A percentile compares a stretch with the other conserved stretches of the same genome.
Evolutionary conservation across 2,888 invertebrate species (phyloP).

Genomic region (Spialia ferax): DNA sequence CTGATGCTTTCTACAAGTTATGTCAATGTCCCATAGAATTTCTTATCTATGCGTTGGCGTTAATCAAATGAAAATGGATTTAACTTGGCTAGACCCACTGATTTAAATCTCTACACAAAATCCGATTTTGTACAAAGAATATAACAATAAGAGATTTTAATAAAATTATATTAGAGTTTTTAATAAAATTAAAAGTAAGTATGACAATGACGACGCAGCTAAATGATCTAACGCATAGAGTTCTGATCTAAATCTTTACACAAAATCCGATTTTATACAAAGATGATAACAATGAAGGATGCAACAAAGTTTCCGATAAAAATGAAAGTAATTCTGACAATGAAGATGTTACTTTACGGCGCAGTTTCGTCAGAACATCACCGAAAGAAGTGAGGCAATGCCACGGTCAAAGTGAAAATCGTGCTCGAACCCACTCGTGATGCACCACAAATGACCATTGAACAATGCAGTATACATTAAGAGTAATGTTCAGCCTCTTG

Average conservation of each 20-base stretch:
- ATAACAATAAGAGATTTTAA: neutral
- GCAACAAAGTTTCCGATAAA: neutral
- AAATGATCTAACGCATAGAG: neutral
- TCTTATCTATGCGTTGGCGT: no score
- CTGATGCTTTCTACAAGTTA: no score
- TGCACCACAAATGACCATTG: slow-evolving; percentile 68
- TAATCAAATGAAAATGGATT: no score
- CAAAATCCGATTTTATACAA: neutral
- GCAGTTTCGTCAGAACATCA: slow-evolving; percentile 60
- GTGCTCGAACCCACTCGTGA: slow-evolving; percentile 72
- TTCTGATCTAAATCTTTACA: neutral
- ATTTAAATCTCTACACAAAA: neutral
- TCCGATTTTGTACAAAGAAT: neutral
- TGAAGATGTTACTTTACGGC: slow-evolving; percentile 23
- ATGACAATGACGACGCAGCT: slow-evolving; percentile 11
- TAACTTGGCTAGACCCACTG: no score
- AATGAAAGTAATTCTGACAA: neutral
- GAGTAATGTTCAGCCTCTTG: slow-evolving; percentile 67
- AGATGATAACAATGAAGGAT: neutral
- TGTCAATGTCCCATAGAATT: no score
- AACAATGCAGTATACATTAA: slow-evolving; percentile 70
- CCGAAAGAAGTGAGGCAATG: slow-evolving; percentile 72
- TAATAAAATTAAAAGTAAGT: neutral
- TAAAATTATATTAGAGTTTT: no score
- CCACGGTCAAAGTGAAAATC: slow-evolving; percentile 72